Base-by-base conservation (phyloP, 2,797 vertebrate species). In the Lithobates pipiens region DNA sequence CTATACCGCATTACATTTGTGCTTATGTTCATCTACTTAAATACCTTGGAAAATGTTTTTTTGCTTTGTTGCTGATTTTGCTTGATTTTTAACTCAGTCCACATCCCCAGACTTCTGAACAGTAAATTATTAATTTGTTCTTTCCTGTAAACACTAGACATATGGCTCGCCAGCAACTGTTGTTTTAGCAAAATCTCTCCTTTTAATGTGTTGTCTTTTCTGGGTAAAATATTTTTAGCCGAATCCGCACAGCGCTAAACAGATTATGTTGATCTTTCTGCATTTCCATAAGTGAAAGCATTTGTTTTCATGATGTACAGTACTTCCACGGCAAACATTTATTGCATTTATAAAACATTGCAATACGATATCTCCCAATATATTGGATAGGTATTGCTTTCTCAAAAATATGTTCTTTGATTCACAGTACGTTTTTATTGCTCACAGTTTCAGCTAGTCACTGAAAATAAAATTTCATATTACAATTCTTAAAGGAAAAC, bases 101-200 rank as follows among this genome's bases (percentile, higher is more conserved):
- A 73, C 39, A 73, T 72, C 34, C 11, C 39, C 32, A 44, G 54
- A 54, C 50, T 78, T 85, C 72, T 85, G 42, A 85, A 65, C 54
- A 73, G n/a, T 85, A 78, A 85, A 85, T 85, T 78, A 85, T 79
- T 63, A 73, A 85, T 85, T 79, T 74, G 36, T 50, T 72, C 25
- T 74, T 78, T 72, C 76, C 76, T 65, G 69, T 69, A 85, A 79
- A 85, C 68, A 72, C 54, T 0, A 78, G 83, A 85, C 77, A 78
- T 85, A 85, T 85, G 76, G 73, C 36, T 77, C 15, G 11, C 69
- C 77, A 85, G 44, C 39, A 73, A 72, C 54, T 74, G 76, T 61
- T 85, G 76, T 72, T 70, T 85, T 85, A 85, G 80, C 80, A 82
- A 82, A 82, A 73, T 82, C 70, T 74, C 72, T 82, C 80, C 67